A percentile compares a stretch with the other conserved stretches of the same genome.
Conservation (phyloP, 2,888 invertebrate genomes). For the Julus scanicus region DNA sequence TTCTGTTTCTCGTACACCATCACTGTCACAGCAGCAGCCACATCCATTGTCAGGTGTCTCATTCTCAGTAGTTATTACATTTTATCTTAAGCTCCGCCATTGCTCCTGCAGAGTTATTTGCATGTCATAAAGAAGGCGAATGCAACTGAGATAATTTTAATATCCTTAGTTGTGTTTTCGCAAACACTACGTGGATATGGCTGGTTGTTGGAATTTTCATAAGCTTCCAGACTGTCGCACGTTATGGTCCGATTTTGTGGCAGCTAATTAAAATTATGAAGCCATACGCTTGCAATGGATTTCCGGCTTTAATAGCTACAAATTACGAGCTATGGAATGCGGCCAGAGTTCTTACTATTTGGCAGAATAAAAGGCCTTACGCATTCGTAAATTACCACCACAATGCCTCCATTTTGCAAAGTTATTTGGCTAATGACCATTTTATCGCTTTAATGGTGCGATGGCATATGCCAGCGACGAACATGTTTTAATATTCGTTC, state of each 20-base stretch:
- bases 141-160: neutral
- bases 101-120: neutral
- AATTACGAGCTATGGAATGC: slow-evolving; percentile 10
- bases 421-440: neutral
- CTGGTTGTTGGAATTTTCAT: neutral
- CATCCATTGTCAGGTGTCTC: slow-evolving; percentile 3
- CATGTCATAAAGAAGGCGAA: neutral
- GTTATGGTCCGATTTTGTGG: neutral
- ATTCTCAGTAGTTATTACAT: neutral
- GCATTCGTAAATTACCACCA: neutral
- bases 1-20: neutral
- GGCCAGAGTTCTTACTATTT: neutral
- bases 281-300: neutral
- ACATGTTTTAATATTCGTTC: neutral
- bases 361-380: neutral
- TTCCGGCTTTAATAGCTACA: neutral
- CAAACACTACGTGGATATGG: neutral
- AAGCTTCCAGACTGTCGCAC: neutral
- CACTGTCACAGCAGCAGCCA: neutral
- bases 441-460: neutral
- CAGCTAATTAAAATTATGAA: neutral
- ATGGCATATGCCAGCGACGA: neutral
- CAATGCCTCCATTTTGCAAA: neutral
- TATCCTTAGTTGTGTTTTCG: neutral
- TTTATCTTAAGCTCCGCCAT: neutral